A percentile compares a stretch with the other conserved stretches of the same genome.
Evolutionary conservation across 2,888 invertebrate genomes (phyloP).

Genomic region (Torymus auratus): DNA sequence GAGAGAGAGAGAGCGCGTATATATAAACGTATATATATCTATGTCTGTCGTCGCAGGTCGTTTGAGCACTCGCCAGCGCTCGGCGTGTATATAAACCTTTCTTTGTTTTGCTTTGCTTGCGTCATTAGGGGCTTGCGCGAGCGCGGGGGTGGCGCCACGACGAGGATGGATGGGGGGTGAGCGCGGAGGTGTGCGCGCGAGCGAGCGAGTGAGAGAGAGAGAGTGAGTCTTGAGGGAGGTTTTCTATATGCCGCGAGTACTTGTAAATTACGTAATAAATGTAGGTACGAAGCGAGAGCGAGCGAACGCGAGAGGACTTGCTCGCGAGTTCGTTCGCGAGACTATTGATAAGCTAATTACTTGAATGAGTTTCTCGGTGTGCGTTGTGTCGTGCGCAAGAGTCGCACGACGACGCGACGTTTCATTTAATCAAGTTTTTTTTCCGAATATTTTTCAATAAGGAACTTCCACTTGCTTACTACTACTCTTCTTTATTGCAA

Average conservation of each 20-base stretch:
- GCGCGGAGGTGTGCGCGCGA: not conserved
- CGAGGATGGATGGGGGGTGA: constrained; percentile 52
- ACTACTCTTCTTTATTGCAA: no score
- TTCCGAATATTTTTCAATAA: not conserved
- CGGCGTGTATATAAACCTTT: constrained; percentile 75
- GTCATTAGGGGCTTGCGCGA: constrained; percentile 76
- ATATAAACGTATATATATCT: constrained; percentile 5
- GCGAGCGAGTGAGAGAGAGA: not conserved
- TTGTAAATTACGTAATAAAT: constrained; percentile 54
- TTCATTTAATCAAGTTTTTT: constrained; percentile 20
- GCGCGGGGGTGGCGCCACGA: not conserved
- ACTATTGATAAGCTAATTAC: constrained; percentile 54
- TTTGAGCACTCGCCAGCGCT: constrained; percentile 62
- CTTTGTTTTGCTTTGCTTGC: constrained; percentile 79
- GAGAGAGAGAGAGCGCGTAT: constrained; percentile 53
- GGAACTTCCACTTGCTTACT: no score
- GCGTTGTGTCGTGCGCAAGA: not conserved
- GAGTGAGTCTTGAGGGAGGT: constrained; percentile 8
- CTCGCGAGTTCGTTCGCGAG: not conserved
- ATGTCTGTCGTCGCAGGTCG: constrained; percentile 22
- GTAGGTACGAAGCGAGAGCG: constrained; percentile 51
- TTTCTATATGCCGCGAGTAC: constrained; percentile 36
- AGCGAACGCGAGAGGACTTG: constrained; percentile 59
- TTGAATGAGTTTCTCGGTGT: constrained; percentile 33
- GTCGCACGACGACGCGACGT: not conserved